Percentiles rank a stretch among this genome's conserved stretches.
Evolutionary conservation across 2,888 invertebrate genomes (phyloP).

Genomic region (Agrotis exclamationis): DNA sequence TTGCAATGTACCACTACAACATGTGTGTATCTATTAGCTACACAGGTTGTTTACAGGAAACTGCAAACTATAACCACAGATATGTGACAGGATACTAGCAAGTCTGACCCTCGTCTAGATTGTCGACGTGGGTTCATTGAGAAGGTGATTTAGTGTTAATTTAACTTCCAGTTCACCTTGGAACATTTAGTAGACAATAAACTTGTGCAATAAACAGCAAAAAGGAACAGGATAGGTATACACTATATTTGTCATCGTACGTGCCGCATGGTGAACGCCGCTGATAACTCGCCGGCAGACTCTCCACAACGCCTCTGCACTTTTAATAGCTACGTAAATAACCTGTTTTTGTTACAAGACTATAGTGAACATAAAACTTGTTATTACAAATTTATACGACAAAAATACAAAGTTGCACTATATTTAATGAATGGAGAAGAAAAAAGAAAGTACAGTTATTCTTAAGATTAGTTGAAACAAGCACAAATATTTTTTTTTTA

Average conservation of each 20-base stretch:
- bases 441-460: constrained; percentile 30
- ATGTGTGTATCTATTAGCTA: not conserved
- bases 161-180: constrained; percentile 25
- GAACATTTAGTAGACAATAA: not conserved
- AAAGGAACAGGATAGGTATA: constrained; percentile 28
- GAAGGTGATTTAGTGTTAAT: not conserved
- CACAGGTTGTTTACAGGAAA: not conserved
- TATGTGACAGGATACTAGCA: constrained; percentile 17
- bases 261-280: constrained; percentile 15
- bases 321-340: constrained; percentile 29
- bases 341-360: constrained; percentile 40
- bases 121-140: constrained; percentile 32
- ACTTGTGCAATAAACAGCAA: not conserved
- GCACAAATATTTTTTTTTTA: not conserved
- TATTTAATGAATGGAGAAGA: not conserved
- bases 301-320: constrained; percentile 41
- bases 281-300: constrained; percentile 29
- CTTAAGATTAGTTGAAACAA: not conserved
- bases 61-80: not conserved
- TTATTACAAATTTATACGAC: too few relatives aligned
- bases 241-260: constrained; percentile 15
- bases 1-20: not conserved
- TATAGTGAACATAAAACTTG: not conserved
- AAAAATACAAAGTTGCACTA: constrained; percentile 1
- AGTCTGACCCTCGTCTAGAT: constrained; percentile 12